These are phyloP conservation scores for Arrhopalites spinosus DNA, from an alignment of 2,888 invertebrate genomes.

Conservation along the genomic window DNA sequence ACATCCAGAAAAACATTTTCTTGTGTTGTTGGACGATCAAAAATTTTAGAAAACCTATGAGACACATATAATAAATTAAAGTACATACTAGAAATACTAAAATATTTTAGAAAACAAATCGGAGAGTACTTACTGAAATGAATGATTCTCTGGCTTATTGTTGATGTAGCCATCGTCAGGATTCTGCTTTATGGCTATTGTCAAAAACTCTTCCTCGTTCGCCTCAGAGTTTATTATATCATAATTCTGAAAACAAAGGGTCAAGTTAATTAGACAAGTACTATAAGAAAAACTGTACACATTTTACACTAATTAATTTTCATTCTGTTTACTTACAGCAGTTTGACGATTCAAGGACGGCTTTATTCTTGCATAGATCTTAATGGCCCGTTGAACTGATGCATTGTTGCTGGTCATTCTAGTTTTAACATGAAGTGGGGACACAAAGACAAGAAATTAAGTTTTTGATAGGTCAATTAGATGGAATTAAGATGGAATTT, in stretches of 20 bases:
- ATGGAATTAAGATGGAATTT: no score
- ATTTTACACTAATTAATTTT: neutral
- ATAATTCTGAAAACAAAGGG: constrained; percentile 31
- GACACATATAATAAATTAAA: neutral
- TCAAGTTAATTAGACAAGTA: no score
- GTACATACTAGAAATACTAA: neutral
- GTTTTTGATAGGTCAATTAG: no score
- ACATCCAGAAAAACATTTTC: constrained; percentile 61
- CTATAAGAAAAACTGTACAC: neutral
- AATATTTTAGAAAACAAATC: neutral
- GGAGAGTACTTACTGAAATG: constrained; percentile 27
- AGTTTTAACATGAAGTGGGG: neutral
- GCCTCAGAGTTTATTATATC: constrained; percentile 36
- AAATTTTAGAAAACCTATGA: constrained; percentile 62
- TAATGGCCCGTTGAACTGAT: constrained; percentile 51
- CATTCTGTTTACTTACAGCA: neutral
- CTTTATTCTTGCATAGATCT: constrained; percentile 52
- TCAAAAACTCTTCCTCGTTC: constrained; percentile 35
- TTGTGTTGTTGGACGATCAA: constrained; percentile 60
- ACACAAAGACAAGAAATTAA: no score
- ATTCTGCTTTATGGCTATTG: constrained; percentile 28
- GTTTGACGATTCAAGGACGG: constrained; percentile 31
- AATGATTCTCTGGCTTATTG: constrained; percentile 44
- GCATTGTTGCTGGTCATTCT: constrained; percentile 10
- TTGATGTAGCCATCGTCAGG: constrained; percentile 40